Conservation (phyloP, 2,113 vertebrate species). For the Cygnus atratus region DNA sequence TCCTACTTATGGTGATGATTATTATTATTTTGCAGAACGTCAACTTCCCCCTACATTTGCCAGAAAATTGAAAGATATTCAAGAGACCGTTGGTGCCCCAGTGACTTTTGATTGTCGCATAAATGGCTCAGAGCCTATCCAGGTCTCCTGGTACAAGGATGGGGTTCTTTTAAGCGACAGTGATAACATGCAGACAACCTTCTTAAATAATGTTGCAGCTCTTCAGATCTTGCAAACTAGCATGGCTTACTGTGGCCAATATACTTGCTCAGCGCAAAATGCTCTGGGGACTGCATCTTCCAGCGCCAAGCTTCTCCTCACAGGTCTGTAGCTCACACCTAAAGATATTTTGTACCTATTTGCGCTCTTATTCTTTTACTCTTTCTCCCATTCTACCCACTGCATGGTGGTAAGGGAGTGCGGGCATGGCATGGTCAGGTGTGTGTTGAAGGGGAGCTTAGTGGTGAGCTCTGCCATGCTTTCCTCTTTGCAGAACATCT, state of each 20-base stretch:
- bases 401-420: neutral
- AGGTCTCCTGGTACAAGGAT: slow-evolving; percentile 94
- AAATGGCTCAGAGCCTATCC: slow-evolving; percentile 90
- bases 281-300: slow-evolving; percentile 92
- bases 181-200: slow-evolving; percentile 83
- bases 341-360: neutral
- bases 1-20: neutral
- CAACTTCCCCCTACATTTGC: slow-evolving; percentile 92
- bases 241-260: slow-evolving; percentile 88
- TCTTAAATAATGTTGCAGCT: slow-evolving; percentile 89
- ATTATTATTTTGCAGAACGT: slow-evolving; percentile 84
- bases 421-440: neutral
- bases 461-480: slow-evolving; percentile 27
- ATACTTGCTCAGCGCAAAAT: slow-evolving; percentile 92
- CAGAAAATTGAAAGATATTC: slow-evolving; percentile 93
- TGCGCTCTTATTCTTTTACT: neutral
- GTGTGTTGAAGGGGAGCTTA: neutral
- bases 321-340: slow-evolving; percentile 82
- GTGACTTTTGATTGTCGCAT: slow-evolving; percentile 93
- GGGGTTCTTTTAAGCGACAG: slow-evolving; percentile 80
- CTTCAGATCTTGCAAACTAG: slow-evolving; percentile 85
- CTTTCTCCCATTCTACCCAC: neutral
- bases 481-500: slow-evolving; percentile 86
- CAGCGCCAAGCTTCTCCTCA: slow-evolving; percentile 90
- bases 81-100: slow-evolving; percentile 84